phyloP scores from a whole-genome alignment of 2,113 vertebrate species.

The Puffinus mauretanicus region DNA sequence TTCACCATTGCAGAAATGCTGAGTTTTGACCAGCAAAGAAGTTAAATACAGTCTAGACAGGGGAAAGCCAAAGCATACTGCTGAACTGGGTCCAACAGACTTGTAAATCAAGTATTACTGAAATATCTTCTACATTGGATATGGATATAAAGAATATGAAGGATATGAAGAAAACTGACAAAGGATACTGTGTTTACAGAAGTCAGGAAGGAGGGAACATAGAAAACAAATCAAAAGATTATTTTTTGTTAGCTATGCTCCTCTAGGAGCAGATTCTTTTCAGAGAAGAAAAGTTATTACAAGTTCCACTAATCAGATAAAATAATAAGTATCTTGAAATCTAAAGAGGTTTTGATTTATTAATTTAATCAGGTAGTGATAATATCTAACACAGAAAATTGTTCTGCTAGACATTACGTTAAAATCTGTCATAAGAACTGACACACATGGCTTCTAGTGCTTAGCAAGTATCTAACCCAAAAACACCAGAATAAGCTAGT shows the following conservation, averaged over 20 bases:
- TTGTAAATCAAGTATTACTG: background rate
- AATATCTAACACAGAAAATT: background rate
- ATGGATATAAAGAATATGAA: too few species aligned
- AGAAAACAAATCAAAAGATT: background rate
- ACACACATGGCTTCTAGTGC: background rate
- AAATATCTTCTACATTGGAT: background rate
- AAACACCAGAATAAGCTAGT: background rate
- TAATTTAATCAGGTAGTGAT: background rate
- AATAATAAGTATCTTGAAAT: background rate
- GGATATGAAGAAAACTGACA: background rate
- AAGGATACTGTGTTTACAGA: background rate
- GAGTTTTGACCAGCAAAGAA: background rate
- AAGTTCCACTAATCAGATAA: background rate
- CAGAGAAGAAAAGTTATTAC: background rate
- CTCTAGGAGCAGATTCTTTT: background rate
- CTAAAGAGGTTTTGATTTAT: background rate
- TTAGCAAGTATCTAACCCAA: background rate
- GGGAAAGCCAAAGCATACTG: background rate
- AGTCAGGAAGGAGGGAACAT: background rate
- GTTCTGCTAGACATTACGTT: background rate
- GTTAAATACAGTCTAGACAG: background rate
- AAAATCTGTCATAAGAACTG: background rate
- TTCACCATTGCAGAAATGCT: background rate
- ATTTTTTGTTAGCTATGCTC: background rate
- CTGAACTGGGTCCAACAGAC: background rate